phyloP scores from a whole-genome alignment of 2,888 invertebrate genomes.

The Drosophila mayaguana region DNA sequence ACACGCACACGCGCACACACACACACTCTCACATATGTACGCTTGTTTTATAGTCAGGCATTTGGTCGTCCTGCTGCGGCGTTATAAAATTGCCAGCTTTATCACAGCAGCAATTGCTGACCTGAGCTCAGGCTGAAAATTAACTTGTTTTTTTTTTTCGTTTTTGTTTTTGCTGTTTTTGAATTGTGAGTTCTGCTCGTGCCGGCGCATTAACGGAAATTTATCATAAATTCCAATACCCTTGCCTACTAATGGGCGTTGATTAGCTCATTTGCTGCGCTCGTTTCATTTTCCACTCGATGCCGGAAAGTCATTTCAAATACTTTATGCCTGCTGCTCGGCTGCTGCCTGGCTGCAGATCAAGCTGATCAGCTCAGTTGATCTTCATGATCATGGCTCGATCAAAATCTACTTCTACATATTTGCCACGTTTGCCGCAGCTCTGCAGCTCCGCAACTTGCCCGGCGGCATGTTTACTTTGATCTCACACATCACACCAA shows the following conservation, averaged over 20 bases:
- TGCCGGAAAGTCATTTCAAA: constrained; percentile 72
- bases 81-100: constrained; percentile 79
- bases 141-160: constrained; percentile 65
- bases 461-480: constrained; percentile 73
- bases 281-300: constrained; percentile 75
- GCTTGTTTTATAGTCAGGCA: constrained; percentile 65
- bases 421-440: constrained; percentile 61
- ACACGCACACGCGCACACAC: constrained; percentile 43
- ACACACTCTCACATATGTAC: constrained; percentile 24
- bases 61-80: constrained; percentile 70
- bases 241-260: constrained; percentile 79
- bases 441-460: constrained; percentile 5
- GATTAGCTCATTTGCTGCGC: constrained; percentile 81
- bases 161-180: constrained; percentile 52
- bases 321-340: constrained; percentile 48
- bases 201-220: constrained; percentile 74
- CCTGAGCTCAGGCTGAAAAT: constrained; percentile 51
- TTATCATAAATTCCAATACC: constrained; percentile 80
- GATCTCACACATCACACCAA: constrained; percentile 62
- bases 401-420: constrained; percentile 68
- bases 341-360: constrained; percentile 8
- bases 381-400: constrained; percentile 60
- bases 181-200: constrained; percentile 78
- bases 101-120: constrained; percentile 56
- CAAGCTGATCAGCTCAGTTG: constrained; percentile 28